Conservation (phyloP, 1,140 invertebrate species). For the Pseudomyrmex sp. region DNA sequence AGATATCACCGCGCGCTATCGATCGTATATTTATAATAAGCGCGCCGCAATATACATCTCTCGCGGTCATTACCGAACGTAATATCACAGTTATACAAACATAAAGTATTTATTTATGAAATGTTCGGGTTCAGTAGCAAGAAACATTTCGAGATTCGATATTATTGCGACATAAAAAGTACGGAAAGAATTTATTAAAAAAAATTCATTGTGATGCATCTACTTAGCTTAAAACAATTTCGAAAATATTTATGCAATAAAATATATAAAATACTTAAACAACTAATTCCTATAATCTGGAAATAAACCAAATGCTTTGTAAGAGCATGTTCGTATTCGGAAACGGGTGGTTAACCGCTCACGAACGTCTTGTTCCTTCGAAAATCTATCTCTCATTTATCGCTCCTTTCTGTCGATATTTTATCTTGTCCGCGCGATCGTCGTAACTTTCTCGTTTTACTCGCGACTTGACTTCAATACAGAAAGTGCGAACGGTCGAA, state of each 20-base stretch:
- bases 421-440: background rate
- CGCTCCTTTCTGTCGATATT: background rate
- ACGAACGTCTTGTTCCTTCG: background rate
- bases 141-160: too few species aligned
- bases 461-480: conserved; percentile 38
- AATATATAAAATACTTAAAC: too few species aligned
- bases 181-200: too few species aligned
- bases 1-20: background rate
- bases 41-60: conserved; percentile 25
- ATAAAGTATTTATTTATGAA: conserved; percentile 21
- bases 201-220: too few species aligned
- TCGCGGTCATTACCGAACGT: background rate
- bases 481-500: conserved; percentile 26
- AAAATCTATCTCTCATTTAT: background rate
- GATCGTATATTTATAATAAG: conserved; percentile 43
- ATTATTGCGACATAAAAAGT: too few species aligned
- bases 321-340: background rate
- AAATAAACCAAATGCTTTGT: background rate
- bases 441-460: background rate
- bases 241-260: too few species aligned
- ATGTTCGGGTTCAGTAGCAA: background rate
- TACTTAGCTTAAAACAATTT: too few species aligned
- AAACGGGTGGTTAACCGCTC: background rate
- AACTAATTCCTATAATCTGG: background rate
- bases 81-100: conserved; percentile 16